Conservation (phyloP, 2,888 invertebrate species). For the Lissonota sp. region DNA sequence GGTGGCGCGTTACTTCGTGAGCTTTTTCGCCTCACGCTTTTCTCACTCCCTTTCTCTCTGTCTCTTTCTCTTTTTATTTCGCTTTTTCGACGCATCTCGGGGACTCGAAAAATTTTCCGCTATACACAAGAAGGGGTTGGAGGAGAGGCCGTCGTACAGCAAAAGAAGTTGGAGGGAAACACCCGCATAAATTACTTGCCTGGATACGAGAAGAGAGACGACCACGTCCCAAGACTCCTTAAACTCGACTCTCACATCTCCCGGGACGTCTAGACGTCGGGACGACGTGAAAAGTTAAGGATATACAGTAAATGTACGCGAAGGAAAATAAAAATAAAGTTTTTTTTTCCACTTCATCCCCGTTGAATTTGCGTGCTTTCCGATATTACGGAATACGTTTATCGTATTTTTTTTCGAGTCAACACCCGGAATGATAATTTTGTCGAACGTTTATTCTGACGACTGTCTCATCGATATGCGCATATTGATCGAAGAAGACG, state of each 20-base stretch:
- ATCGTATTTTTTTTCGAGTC: background rate
- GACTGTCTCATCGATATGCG: background rate
- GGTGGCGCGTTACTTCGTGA: slow-evolving; percentile 46
- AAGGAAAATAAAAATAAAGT: slow-evolving; percentile 31
- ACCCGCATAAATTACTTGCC: slow-evolving; percentile 63
- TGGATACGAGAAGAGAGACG: slow-evolving; percentile 39
- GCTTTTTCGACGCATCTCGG: slow-evolving; percentile 42
- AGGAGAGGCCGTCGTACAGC: slow-evolving; percentile 16
- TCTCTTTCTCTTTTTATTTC: slow-evolving; percentile 9
- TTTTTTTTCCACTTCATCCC: background rate
- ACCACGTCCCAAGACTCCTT: slow-evolving; percentile 54
- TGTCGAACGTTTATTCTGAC: background rate
- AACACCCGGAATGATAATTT: background rate
- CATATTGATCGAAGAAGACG: background rate
- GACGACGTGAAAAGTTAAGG: slow-evolving; percentile 57
- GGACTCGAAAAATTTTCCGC: slow-evolving; percentile 65
- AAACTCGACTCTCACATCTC: slow-evolving; percentile 55
- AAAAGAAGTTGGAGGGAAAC: slow-evolving; percentile 44
- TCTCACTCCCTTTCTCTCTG: slow-evolving; percentile 25
- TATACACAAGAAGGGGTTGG: slow-evolving; percentile 26
- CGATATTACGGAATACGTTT: slow-evolving; percentile 6
- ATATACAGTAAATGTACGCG: slow-evolving; percentile 43
- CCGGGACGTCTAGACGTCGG: slow-evolving; percentile 51
- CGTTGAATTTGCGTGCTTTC: slow-evolving; percentile 3
- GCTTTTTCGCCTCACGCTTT: slow-evolving; percentile 11